Conservation (phyloP, 2,888 invertebrate species). For the Pollenia griseotomentosa region DNA sequence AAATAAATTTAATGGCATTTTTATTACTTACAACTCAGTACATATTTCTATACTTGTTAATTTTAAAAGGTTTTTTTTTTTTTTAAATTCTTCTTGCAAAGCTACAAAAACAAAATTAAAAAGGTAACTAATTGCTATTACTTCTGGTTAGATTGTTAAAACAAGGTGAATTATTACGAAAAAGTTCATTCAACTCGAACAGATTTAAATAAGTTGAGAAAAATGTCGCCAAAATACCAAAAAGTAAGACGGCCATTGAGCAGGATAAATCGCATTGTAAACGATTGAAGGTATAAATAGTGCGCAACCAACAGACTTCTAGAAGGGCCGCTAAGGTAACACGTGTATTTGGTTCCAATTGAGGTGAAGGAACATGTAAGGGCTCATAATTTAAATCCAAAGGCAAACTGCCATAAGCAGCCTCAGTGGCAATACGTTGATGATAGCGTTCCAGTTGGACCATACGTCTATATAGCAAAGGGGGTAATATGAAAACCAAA, state of each 20-base stretch:
- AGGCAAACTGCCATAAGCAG: slow-evolving; percentile 81
- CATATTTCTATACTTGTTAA: not conserved
- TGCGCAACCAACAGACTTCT: slow-evolving; percentile 76
- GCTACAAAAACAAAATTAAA: not conserved
- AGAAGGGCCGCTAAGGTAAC: slow-evolving; percentile 37
- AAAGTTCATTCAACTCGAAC: slow-evolving; percentile 87
- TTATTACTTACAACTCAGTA: slow-evolving; percentile 42
- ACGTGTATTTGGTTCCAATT: slow-evolving; percentile 42
- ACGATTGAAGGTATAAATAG: slow-evolving; percentile 76
- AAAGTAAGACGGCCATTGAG: slow-evolving; percentile 86
- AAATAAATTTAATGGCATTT: slow-evolving; percentile 45
- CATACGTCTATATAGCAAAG: slow-evolving; percentile 91
- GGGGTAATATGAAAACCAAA: slow-evolving; percentile 93
- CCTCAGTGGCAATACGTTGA: slow-evolving; percentile 81
- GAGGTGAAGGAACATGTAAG: slow-evolving; percentile 78
- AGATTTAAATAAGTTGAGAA: slow-evolving; percentile 90
- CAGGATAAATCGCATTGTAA: slow-evolving; percentile 85
- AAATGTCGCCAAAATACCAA: slow-evolving; percentile 88
- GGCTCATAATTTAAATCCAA: slow-evolving; percentile 81
- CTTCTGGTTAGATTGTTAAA: slow-evolving; percentile 85
- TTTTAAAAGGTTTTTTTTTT: slow-evolving; percentile 12
- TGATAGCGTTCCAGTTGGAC: slow-evolving; percentile 85
- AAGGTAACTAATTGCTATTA: slow-evolving; percentile 39
- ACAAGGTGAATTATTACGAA: slow-evolving; percentile 90
- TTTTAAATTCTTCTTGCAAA: not conserved